Conservation (phyloP, 2,797 vertebrate genomes). For the Holocentrus rufus region DNA sequence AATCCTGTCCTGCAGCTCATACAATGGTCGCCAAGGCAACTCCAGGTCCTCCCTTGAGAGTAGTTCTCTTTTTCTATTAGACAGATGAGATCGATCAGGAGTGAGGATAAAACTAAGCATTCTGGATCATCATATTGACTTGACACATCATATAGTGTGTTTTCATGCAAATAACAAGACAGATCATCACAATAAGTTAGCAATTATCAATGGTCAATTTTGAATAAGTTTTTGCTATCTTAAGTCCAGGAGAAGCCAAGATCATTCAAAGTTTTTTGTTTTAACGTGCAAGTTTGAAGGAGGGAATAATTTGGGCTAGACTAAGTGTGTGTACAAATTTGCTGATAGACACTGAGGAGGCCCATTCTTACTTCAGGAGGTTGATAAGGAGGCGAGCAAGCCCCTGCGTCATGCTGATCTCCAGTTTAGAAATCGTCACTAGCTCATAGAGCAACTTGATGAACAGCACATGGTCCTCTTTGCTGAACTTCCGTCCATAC, state of each 20-base stretch:
- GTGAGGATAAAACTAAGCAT: conserved; percentile 21
- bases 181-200: neutral
- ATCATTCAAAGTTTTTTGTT: no score
- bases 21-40: conserved; percentile 94
- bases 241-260: neutral
- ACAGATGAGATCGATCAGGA: conserved; percentile 37
- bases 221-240: neutral
- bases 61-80: conserved; percentile 91
- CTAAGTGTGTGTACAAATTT: neutral
- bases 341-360: conserved; percentile 6
- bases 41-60: conserved; percentile 95
- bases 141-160: neutral
- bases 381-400: conserved; percentile 95
- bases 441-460: conserved; percentile 95
- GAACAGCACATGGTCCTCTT: conserved; percentile 98
- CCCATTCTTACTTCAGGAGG: conserved; percentile 91
- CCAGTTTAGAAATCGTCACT: conserved; percentile 93
- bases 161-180: neutral
- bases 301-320: neutral
- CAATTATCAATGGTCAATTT: neutral
- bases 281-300: neutral
- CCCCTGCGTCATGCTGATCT: conserved; percentile 99
- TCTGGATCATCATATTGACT: neutral
- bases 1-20: conserved; percentile 94
- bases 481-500: conserved; percentile 97